A percentile compares a stretch with the other conserved stretches of the same genome.
These are phyloP conservation scores for Cetoscarus ocellatus DNA, from an alignment of 2,797 vertebrate genomes.

Conservation along the genomic window DNA sequence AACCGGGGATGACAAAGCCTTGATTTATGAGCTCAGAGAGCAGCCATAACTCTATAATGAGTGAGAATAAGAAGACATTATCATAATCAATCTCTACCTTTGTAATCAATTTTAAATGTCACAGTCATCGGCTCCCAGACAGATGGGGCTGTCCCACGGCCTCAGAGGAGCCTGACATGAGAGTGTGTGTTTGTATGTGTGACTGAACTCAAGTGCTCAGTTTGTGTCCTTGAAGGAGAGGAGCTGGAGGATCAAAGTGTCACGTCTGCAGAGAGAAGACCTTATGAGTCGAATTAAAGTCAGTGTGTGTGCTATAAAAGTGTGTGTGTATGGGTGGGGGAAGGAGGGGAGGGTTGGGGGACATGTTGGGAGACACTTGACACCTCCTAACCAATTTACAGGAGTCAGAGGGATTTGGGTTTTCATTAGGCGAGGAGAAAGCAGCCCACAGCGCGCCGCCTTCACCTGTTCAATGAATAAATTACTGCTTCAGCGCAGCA, in stretches of 20 bases:
- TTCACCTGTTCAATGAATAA: conserved; percentile 82
- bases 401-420: conserved; percentile 70
- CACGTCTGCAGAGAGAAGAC: conserved; percentile 29
- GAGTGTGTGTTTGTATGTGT: conserved; percentile 5
- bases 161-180: conserved; percentile 6
- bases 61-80: conserved; percentile 28
- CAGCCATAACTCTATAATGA: conserved; percentile 9
- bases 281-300: conserved; percentile 27
- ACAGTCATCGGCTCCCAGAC: conserved; percentile 26
- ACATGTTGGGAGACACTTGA: conserved; percentile 59
- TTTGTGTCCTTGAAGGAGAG: conserved; percentile 36
- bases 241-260: conserved; percentile 45
- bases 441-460: conserved; percentile 38
- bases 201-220: background rate
- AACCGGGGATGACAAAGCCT: background rate
- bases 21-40: conserved; percentile 46
- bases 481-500: conserved; percentile 48
- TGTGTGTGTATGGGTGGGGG: background rate
- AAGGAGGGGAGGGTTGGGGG: conserved; percentile 1
- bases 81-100: conserved; percentile 55
- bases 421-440: conserved; percentile 70
- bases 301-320: conserved; percentile 7
- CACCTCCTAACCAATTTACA: conserved; percentile 77
- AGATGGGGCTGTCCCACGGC: conserved; percentile 34
- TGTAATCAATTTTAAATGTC: conserved; percentile 61